Base-by-base conservation (phyloP, 2,888 invertebrate genomes). In the Drosophila sordidula region DNA sequence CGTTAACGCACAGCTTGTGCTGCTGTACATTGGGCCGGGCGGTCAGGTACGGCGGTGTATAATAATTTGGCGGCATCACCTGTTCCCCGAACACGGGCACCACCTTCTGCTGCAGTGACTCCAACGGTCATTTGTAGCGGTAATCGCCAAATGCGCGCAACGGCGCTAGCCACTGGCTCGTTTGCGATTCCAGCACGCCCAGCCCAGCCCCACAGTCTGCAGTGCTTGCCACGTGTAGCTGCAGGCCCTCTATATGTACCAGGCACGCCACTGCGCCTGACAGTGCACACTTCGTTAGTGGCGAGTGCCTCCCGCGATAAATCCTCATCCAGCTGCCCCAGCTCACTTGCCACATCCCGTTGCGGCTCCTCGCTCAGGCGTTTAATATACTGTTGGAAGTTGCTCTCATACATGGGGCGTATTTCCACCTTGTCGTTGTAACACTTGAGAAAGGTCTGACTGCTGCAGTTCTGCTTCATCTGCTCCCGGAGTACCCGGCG, bases 111-210 rank as follows among this genome's bases (percentile, higher is more conserved):
- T 94, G 93, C 91, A 98, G 93, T 8, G 95, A 93, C 56, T 97
- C 95, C 42, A 94, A 93, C 12, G 95, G 93, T 98, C 98, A 98
- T 90, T 99, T 99, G 90, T 96, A 97, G 38, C 92, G 91, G 88
- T 96, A 97, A 92, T 99, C 99, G 1, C 99, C 99, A 86, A 99
- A 95, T 4, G 99, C 97, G 45, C 99, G 94, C 29, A 99, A 93
- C 0, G 99, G 99, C 0, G 98, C 98, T 63, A 99, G 93, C 97
- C 98, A 98, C 55, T 95, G 93, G 54, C 95, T 94, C 0, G 94
- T 95, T 87, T 96, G 95, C 0, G 94, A 94, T 81, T 95, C 93
- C 0, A 95, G 94, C 6, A 83, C 77, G 32, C 98, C 98, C 62
- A 97, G 89, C 3, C 99, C 97, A 1, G 98, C 98, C 85, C 96